Evolutionary conservation across 1,140 invertebrate species (phyloP), one percentile per base, ranked within the genome.

Genomic region (Wasmannia auropunctata): DNA sequence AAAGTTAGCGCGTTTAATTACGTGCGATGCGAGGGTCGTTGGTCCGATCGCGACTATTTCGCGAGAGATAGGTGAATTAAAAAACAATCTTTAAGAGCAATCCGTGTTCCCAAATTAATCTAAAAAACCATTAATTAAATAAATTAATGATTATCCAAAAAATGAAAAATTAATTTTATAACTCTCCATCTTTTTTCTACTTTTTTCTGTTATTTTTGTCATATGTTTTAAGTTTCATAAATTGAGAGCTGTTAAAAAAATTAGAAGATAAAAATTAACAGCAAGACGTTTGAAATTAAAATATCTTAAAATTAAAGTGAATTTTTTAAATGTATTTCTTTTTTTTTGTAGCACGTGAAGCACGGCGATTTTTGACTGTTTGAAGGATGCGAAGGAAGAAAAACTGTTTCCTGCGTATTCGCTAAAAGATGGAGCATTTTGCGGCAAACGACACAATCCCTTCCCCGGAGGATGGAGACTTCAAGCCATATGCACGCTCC

Each of bases 401-500:
- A 51, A 19, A 74, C 8, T 5, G 3, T n/a, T 63, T 88, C 1
- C 14, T 25, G 37, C 10, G 49, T 14, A 54, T 25, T 70, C 37
- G 51, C 25, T 51, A 83, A 85, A 86, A 86, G 14, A 91, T 91
- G 89, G 86, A 28, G 3, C 14, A 90, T 25, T 70, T 72, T 8
- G 11, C 43, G 31, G 49, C 10, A 25, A 93, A 92, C 28, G 63
- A 75, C 2, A 91, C 91, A 34, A 63, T 90, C 28, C 31, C 43
- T 11, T 67, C 85, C n/a, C n/a, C n/a, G 10, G 87, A 56, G 58
- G 65, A 76, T 49, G 91, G 54, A 72, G 67, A 76, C 49, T 86
- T 91, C 70, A 91, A 88, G 62, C 88, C 92, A 37, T 95, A 93
- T 94, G 97, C 97, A n/a, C 95, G 97, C 88, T 96, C 96, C 74